Evolutionary conservation across 2,888 invertebrate species (phyloP), one percentile per base, ranked within the genome.

Genomic region (Tortrix viridana): DNA sequence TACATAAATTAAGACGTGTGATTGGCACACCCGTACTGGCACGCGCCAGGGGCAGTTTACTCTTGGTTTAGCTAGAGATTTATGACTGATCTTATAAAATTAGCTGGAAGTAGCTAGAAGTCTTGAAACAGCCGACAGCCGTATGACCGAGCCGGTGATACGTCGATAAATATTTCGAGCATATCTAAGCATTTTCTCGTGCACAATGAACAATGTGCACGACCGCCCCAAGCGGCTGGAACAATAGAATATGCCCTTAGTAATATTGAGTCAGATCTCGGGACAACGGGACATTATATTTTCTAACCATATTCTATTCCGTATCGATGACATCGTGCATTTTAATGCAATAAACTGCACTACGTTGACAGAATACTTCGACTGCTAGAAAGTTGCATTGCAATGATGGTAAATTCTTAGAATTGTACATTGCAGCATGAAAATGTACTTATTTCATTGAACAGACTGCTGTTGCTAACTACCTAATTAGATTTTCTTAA

Each of bases 161-260:
- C 38, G 37, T 53, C 58, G 66, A 60, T 66, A 68, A 60, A 63
- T 67, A 71, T 68, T 57, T 47, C 60, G 32, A 63, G 54, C 46
- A 57, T 56, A 65, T 69, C 73, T 67, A 58, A 70, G 69, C 65
- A 52, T 76, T 79, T 80, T 78, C 76, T 75, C 49, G 81, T 80
- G 85, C 78, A 88, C 89, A 89, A 88, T 88, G 85, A 76, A 86
- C 86, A 86, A 86, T 82, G 84, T 74, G 80, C 83, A 80, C 82
- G 86, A 86, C 77, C 75, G 81, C 82, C 79, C 71, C 71, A 62
- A 77, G 82, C 75, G 50, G 64, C 61, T 56, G 69, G 73, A 81
- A 86, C 84, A 85, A 86, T 84, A 79, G 76, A 71, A 72, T 73
- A 48, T 47, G 65, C 58, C 62, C 55, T 57, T 38, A 48, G 43